Evolutionary conservation across 2,888 invertebrate genomes (phyloP), one percentile per base, ranked within the genome.

Genomic region (Himalopsyche tibetana): DNA sequence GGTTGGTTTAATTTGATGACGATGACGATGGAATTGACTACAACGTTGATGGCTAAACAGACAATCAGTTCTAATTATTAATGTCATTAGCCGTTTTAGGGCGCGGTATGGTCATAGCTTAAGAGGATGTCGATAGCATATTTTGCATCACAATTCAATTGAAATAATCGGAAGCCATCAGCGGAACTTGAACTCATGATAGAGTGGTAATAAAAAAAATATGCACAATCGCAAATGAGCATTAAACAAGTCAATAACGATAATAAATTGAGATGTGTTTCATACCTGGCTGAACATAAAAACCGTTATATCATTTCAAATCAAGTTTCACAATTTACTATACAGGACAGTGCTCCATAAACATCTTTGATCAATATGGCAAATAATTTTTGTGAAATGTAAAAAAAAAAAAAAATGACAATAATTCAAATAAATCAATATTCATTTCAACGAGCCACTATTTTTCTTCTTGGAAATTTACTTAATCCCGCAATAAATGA

Each of bases 201-300:
- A 74, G 74, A 36, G 15, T 11, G 1, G 74, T 36, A 74, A 36
- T 74, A 74, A 74, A 51, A 74, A 74, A 36, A 38, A 38, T 36
- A 74, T 74, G 36, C 74, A 74, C 74, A 74, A 74, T 74, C 36
- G 74, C 74, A 74, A 36, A 74, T 74, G 38, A 74, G 74, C 74
- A 74, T 74, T 74, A 74, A 36, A 74, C 74, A 74, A 74, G 74
- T 74, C 74, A 36, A 28, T 74, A 74, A 15, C 12, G 15, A 74
- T 74, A 74, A 74, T 74, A 74, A 74, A 74, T 74, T 74, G 12
- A 74, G 74, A 74, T 74, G 74, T 74, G 36, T 74, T 74, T 74
- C 15, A 74, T 38, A 74, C 38, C 19, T 36, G 38, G 36, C 19
- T 36, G 74, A 74, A 36, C 74, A 74, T 28, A 74, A 74, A 74